Percentiles rank a stretch among this genome's conserved stretches.
phyloP scores from a whole-genome alignment of 2,113 vertebrate species.

The Ifrita kowaldi region DNA sequence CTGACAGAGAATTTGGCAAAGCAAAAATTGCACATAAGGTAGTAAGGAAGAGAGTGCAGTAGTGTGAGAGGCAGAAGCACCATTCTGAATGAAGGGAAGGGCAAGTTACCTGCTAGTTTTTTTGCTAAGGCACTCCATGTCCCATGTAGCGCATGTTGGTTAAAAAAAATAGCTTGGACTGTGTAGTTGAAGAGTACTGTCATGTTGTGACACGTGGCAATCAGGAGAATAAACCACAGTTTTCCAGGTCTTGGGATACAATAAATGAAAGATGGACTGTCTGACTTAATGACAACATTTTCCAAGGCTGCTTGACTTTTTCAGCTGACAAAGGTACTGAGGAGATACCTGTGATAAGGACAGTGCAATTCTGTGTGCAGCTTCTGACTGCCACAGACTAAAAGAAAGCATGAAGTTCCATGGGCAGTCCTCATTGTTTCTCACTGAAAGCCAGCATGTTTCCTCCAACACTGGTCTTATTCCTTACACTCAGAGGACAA shows the following conservation, averaged over 20 bases:
- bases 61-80: background rate
- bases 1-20: background rate
- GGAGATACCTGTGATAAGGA: background rate
- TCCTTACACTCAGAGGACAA: background rate
- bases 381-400: background rate
- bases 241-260: background rate
- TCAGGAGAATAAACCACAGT: background rate
- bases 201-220: background rate
- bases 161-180: background rate
- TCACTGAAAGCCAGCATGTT: background rate
- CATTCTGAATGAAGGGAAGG: background rate
- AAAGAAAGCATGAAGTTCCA: background rate
- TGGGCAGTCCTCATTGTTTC: background rate
- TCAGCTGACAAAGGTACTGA: background rate
- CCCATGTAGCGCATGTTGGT: background rate
- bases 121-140: background rate
- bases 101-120: background rate
- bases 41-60: background rate
- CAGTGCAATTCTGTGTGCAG: background rate
- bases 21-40: background rate
- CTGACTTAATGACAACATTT: background rate
- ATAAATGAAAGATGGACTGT: background rate
- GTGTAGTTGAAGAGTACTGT: background rate
- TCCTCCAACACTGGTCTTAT: background rate
- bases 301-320: background rate